These are phyloP conservation scores for Myiothlypis chrysogaster DNA, from an alignment of 2,797 vertebrate genomes.

Conservation along the genomic window DNA sequence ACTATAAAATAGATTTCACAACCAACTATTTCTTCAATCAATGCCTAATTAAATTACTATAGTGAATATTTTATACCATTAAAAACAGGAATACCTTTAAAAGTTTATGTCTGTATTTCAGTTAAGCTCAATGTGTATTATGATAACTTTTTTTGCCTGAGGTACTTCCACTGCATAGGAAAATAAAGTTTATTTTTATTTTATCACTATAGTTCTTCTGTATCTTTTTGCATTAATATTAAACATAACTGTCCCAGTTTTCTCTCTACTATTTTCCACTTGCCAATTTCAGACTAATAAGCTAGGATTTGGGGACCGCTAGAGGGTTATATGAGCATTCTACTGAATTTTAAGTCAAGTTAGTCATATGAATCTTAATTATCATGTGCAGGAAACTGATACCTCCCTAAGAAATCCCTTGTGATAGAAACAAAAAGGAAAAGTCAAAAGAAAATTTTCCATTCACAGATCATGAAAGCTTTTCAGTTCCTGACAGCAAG, in stretches of 20 bases:
- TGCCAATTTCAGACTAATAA: conserved; percentile 52
- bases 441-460: conserved; percentile 30
- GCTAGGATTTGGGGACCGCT: background rate
- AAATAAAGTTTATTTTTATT: conserved; percentile 66
- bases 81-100: conserved; percentile 40
- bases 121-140: conserved; percentile 45
- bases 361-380: conserved; percentile 59
- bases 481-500: background rate
- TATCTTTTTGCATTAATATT: conserved; percentile 59
- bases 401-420: background rate
- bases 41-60: conserved; percentile 41
- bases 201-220: conserved; percentile 27
- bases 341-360: conserved; percentile 52
- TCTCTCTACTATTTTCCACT: conserved; percentile 34
- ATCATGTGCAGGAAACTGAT: conserved; percentile 8
- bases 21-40: conserved; percentile 30
- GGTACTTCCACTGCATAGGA: conserved; percentile 36
- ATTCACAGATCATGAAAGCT: background rate
- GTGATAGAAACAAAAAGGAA: conserved; percentile 19
- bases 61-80: conserved; percentile 49
- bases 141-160: conserved; percentile 48
- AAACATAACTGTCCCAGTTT: conserved; percentile 46
- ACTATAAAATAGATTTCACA: conserved; percentile 29
- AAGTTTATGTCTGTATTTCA: conserved; percentile 58
- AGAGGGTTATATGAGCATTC: conserved; percentile 45